These are phyloP conservation scores for Coregonus suidteri DNA, from an alignment of 2,797 vertebrate genomes.

Conservation along the genomic window DNA sequence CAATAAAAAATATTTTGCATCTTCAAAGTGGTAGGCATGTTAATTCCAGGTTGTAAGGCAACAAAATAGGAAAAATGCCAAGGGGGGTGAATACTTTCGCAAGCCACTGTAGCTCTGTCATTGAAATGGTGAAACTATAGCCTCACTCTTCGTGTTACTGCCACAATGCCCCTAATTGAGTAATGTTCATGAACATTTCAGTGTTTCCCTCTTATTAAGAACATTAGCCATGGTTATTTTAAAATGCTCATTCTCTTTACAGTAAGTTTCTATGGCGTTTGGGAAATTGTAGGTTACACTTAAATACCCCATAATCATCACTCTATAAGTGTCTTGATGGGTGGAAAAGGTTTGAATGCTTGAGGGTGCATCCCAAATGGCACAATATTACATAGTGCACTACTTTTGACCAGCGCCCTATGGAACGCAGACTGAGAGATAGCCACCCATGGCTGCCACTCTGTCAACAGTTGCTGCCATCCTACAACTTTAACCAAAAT, in stretches of 20 bases:
- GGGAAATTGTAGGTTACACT: background rate
- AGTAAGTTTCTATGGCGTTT: background rate
- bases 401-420: too few species aligned
- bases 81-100: too few species aligned
- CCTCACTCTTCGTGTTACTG: slow-evolving; percentile 49
- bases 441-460: too few species aligned
- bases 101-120: slow-evolving; percentile 36
- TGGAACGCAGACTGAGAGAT: too few species aligned
- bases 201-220: too few species aligned
- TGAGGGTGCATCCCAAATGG: too few species aligned
- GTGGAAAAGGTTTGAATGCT: background rate
- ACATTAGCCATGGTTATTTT: background rate
- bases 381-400: too few species aligned
- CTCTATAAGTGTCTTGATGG: background rate
- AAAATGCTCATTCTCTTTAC: background rate
- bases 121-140: slow-evolving; percentile 65
- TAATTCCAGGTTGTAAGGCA: too few species aligned
- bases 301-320: background rate
- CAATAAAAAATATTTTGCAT: too few species aligned
- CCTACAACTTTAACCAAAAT: slow-evolving; percentile 30
- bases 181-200: slow-evolving; percentile 21
- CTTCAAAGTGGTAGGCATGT: too few species aligned
- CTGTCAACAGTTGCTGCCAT: too few species aligned
- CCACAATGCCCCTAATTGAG: slow-evolving; percentile 60
- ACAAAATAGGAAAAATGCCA: too few species aligned